phyloP scores from a whole-genome alignment of 2,113 vertebrate genomes.

The Monarcha castaneiventris region DNA sequence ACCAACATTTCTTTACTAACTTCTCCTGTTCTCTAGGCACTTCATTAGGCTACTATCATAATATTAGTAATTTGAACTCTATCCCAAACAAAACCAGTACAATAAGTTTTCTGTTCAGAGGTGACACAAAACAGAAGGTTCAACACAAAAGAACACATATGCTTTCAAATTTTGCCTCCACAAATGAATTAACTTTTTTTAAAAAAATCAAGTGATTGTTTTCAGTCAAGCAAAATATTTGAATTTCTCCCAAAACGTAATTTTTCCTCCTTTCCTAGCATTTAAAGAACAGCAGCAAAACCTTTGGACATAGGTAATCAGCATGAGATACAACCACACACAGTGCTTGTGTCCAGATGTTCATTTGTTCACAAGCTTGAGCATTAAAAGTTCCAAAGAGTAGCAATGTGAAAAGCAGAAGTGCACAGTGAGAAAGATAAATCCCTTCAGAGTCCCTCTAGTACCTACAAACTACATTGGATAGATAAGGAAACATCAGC shows the following conservation, averaged over 20 bases:
- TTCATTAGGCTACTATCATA: background rate
- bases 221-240: background rate
- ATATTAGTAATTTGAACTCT: background rate
- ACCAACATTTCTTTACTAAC: background rate
- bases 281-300: background rate
- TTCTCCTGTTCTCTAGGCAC: background rate
- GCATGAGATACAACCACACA: background rate
- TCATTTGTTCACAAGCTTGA: background rate
- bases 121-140: background rate
- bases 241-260: background rate
- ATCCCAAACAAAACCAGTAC: background rate
- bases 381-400: background rate
- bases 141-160: fast-evolving
- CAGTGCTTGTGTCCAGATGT: background rate
- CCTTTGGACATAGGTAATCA: background rate
- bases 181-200: background rate
- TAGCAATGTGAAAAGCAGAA: background rate
- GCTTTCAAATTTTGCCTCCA: background rate
- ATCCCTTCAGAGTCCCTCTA: background rate
- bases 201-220: background rate
- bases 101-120: background rate
- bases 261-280: background rate
- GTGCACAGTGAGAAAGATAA: background rate
- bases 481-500: background rate
- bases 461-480: background rate